Conservation (phyloP, 2,888 invertebrate species). For the Erannis defoliaria region DNA sequence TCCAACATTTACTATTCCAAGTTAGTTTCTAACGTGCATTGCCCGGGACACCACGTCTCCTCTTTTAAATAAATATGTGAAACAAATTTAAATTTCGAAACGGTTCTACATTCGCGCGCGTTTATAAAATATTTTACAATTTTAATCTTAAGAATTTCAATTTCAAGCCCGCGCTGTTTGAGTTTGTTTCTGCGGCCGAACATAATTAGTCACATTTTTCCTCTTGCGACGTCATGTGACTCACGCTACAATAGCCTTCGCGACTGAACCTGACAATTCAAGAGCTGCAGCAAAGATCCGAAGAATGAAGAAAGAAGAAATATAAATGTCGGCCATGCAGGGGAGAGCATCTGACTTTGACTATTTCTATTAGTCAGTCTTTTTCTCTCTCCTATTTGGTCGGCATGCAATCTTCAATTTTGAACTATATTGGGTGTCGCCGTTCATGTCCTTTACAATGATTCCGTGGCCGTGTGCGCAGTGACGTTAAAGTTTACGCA, state of each 20-base stretch:
- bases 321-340: conserved; percentile 80
- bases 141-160: not conserved
- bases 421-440: conserved; percentile 39
- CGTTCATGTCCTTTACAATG: conserved; percentile 23
- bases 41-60: conserved; percentile 37
- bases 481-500: conserved; percentile 85
- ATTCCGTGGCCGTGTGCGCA: conserved; percentile 69
- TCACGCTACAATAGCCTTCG: conserved; percentile 42
- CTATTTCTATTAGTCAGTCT: conserved; percentile 90
- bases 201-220: conserved; percentile 58
- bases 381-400: conserved; percentile 92
- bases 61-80: conserved; percentile 57
- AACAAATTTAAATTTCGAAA: conserved; percentile 48
- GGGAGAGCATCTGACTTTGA: conserved; percentile 89
- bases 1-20: conserved; percentile 55
- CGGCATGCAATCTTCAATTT: conserved; percentile 75
- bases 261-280: conserved; percentile 50
- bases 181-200: conserved; percentile 49
- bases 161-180: conserved; percentile 27
- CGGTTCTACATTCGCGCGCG: conserved; percentile 65
- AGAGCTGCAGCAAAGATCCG: conserved; percentile 44
- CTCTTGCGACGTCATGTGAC: conserved; percentile 66
- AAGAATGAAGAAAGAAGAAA: conserved; percentile 56
- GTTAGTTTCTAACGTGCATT: conserved; percentile 56
- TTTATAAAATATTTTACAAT: conserved; percentile 6